Evolutionary conservation across 2,797 vertebrate genomes (phyloP), one percentile per base, ranked within the genome.

Genomic region (Austrolebias charrua): DNA sequence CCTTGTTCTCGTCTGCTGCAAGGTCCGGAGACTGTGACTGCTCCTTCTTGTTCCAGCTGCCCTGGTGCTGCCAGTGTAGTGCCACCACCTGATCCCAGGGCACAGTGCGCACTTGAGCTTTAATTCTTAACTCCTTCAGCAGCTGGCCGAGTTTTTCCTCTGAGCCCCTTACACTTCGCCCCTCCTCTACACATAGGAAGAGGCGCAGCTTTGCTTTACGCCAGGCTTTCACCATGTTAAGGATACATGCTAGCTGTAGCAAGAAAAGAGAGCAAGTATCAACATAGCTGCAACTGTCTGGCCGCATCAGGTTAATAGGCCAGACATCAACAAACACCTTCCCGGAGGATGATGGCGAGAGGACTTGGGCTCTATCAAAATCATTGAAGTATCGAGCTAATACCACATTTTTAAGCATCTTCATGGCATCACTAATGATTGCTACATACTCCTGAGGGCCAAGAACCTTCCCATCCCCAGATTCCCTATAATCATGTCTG

Each of bases 231-330:
- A 94, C 92, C 96, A 96, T 97, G 88, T 93, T 95, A 53, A 96
- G 93, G 69, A 97, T 93, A 0, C 95, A 96, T 0, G 94, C 96
- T 47, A 96, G 93, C 81, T 97, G 96, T 7, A 97, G 91, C 63
- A 96, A 89, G 86, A 97, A 96, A 10, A 97, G 91, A 28, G 95
- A 96, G 90, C 95, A 95, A 24, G 95, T 96, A 64, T 96, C 95
- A 0, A 96, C 95, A 0, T 97, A 96, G 76, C 91, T 93, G 24
- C 90, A 89, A 45, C 95, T 95, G 90, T 96, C 95, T 0, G 96
- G 96, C 0, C 94, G 94, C 46, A 96, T 75, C 18, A 96, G 92
- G 83, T 96, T 96, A 47, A 96, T 87, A 0, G 96, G 95, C 95
- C 96, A 96, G 11, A 96, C 95, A 0, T 97, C 95, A 3, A 96